Conservation (phyloP, 1,140 invertebrate genomes). For the Papilio helenus region DNA sequence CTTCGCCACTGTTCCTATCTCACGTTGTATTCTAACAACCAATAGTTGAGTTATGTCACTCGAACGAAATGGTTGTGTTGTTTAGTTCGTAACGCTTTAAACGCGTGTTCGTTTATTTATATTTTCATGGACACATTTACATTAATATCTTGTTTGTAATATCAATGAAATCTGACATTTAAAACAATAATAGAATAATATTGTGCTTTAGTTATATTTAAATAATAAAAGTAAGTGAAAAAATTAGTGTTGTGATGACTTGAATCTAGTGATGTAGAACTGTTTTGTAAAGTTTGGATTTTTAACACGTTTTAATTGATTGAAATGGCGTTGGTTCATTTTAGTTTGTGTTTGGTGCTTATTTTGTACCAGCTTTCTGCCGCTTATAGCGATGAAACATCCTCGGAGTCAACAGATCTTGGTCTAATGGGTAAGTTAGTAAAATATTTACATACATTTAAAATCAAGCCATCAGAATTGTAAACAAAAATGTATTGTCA, state of each 20-base stretch:
- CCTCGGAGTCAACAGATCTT: slow-evolving; percentile 70
- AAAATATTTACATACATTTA: slow-evolving; percentile 31
- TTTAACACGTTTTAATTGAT: slow-evolving; percentile 67
- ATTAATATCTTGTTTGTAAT: slow-evolving; percentile 7
- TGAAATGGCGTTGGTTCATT: slow-evolving; percentile 74
- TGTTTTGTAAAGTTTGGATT: slow-evolving; percentile 62
- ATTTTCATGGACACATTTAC: slow-evolving; percentile 30
- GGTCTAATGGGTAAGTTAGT: slow-evolving; percentile 63
- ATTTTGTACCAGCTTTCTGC: slow-evolving; percentile 71
- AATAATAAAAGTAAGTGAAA: slow-evolving; percentile 17
- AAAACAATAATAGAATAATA: slow-evolving; percentile 35
- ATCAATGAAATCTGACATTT: slow-evolving; percentile 26
- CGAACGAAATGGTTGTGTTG: slow-evolving; percentile 38
- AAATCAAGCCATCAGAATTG: slow-evolving; percentile 11
- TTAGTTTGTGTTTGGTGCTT: slow-evolving; percentile 73
- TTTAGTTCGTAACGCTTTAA: slow-evolving; percentile 43
- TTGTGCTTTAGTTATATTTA: slow-evolving; percentile 50
- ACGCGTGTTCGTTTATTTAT: slow-evolving; percentile 58
- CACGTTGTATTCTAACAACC: slow-evolving; percentile 47
- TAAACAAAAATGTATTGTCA: background rate
- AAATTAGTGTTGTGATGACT: slow-evolving; percentile 55
- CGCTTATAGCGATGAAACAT: slow-evolving; percentile 65
- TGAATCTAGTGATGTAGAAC: slow-evolving; percentile 50
- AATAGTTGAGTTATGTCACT: slow-evolving; percentile 52
- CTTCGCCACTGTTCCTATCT: slow-evolving; percentile 53